Base-by-base conservation (phyloP, 92 coral and sea anemone species). In the Phenganax stokvisi region DNA sequence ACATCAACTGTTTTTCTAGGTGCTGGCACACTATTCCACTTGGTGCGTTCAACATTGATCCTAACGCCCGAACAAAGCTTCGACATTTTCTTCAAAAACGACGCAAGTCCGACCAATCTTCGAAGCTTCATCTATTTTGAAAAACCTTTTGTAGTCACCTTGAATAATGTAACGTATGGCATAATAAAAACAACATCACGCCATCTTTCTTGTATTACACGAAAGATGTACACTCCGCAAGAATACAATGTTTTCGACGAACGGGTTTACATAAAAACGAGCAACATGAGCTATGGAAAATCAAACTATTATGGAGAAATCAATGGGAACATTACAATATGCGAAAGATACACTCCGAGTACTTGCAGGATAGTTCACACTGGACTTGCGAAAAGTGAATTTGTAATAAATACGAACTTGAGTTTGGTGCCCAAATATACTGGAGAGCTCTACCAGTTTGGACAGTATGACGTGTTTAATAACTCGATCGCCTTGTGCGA, bases 181-280 rank as follows among this genome's bases (percentile, higher is more conserved):
- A 52, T 78, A 53, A 25, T 63, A 16, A 78, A 78, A 52, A 78
- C 82, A 37, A 78, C 82, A 30, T 78, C 82, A 12, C 72, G 82
- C 5, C 73, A 72, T 16, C 82, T 78, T 8, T 10, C 82, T 12
- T 78, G 82, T 12, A 9, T 12, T 37, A 30, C 59, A 12, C 51
- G 15, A 30, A 78, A 51, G 15, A 10, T 62, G 15, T 78, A 78
- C 73, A 47, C 57, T 0, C 72, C 31, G 7, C 72, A 67, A 27
- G 72, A 67, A 6, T 67, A 67, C 51, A 16, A 27, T 0, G 72
- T 67, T 67, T 67, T 3, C 51, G 12, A 67, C 72, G 7, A 31
- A 67, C 51, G 53, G 37, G 12, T 67, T 67, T 7, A 20, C 29
- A 67, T 67, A 51, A 67, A 6, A 4, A 3, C n/a, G 72, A 67